These are phyloP conservation scores for Brachionus asplanchnoidis DNA, from an alignment of 1,140 invertebrate species.

Conservation along the genomic window DNA sequence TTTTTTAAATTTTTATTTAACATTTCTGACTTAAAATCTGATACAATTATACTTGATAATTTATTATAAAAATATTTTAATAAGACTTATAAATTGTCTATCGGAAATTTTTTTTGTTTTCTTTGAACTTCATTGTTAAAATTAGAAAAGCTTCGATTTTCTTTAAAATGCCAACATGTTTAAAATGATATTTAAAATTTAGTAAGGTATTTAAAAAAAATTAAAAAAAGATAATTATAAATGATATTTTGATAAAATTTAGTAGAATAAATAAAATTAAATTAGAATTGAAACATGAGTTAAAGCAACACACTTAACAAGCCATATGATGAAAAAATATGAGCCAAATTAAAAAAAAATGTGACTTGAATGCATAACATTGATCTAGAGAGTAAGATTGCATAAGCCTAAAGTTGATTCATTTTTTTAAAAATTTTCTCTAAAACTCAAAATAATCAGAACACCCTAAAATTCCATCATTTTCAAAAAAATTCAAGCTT, in stretches of 20 bases:
- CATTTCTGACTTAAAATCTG: conserved; percentile 22
- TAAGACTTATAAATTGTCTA: neutral
- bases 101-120: neutral
- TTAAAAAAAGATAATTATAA: no score
- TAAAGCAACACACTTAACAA: neutral
- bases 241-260: neutral
- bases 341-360: neutral
- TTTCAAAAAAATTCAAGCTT: neutral
- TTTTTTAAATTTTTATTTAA: conserved; percentile 40
- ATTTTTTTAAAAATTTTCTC: neutral
- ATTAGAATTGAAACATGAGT: neutral
- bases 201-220: neutral
- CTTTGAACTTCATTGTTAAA: no score
- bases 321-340: neutral
- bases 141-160: no score
- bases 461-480: neutral
- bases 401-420: neutral
- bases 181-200: neutral
- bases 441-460: neutral
- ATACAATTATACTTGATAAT: conserved; percentile 44
- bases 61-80: conserved; percentile 12
- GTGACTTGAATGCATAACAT: neutral
- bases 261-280: neutral
- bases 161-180: neutral
- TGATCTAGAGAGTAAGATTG: neutral